Percentiles rank a stretch among this genome's conserved stretches.
Evolutionary conservation across 2,888 invertebrate species (phyloP).

Genomic region (Chrysomela aeneicollis): DNA sequence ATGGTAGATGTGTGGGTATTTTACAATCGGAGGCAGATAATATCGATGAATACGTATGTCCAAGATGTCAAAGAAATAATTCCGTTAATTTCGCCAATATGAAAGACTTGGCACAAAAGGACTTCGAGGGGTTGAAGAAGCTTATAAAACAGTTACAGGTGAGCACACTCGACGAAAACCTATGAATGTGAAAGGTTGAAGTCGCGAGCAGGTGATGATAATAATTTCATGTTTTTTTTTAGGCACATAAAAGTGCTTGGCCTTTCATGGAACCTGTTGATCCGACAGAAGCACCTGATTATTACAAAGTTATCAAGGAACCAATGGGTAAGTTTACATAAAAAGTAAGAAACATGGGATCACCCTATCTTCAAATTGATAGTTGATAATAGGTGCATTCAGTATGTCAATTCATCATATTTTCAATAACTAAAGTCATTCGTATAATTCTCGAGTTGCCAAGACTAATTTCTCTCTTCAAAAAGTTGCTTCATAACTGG

Average conservation of each 20-base stretch:
- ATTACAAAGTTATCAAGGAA: slow-evolving; percentile 94
- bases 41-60: slow-evolving; percentile 96
- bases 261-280: slow-evolving; percentile 98
- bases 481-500: too few species aligned
- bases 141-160: slow-evolving; percentile 90
- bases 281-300: slow-evolving; percentile 94
- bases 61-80: slow-evolving; percentile 91
- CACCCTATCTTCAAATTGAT: too few species aligned
- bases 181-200: too few species aligned
- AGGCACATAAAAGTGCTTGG: slow-evolving; percentile 96
- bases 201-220: too few species aligned
- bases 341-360: too few species aligned
- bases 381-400: too few species aligned
- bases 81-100: slow-evolving; percentile 90
- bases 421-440: too few species aligned
- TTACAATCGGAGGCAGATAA: slow-evolving; percentile 92
- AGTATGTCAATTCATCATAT: too few species aligned
- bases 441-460: too few species aligned
- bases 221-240: slow-evolving; percentile 47
- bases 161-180: too few species aligned
- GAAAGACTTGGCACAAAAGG: slow-evolving; percentile 81
- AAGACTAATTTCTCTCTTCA: too few species aligned
- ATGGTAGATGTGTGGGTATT: slow-evolving; percentile 96
- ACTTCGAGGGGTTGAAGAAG: slow-evolving; percentile 84
- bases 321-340: slow-evolving; percentile 82